Evolutionary conservation across 2,797 vertebrate species (phyloP), one percentile per base, ranked within the genome.

Genomic region (Pipistrellus kuhlii): DNA sequence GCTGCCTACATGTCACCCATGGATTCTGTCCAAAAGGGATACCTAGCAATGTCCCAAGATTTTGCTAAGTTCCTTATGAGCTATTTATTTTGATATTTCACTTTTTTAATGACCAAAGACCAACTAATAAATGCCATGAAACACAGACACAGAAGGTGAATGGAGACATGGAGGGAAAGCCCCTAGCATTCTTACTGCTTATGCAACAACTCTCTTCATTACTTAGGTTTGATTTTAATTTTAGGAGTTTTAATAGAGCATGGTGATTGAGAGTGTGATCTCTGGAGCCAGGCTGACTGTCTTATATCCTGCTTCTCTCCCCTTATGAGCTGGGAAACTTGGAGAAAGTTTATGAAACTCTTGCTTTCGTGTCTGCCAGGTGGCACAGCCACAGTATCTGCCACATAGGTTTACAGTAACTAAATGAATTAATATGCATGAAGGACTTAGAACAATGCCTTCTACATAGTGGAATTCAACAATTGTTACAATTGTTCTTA

Each of bases 321-420:
- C 15, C 64, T 51, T 41, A 78, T 77, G 84, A 71, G 44, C 66
- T 93, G 64, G 77, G 64, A 85, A 93, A 71, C 27, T 93, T 82
- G 68, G 86, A 94, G 73, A 18, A 85, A 55, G 21, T 83, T 72
- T 93, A 32, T 27, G 46, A 85, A 30, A 46, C 1, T 35, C 48
- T 87, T 78, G 35, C 66, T 93, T 96, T 21, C 32, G 72, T 23
- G 15, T 90, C 71, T 96, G 76, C 71, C 73, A 87, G n/a, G 88
- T 84, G 68, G 51, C 20, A 46, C 18, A 25, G 78, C 57, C 64
- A 44, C 64, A 73, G 32, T 66, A 84, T 69, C 57, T 78, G 48
- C 62, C 53, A 59, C 32, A 32, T 53, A 81, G 27, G 75, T 84
- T 78, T 93, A 23, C 30, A 48, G 46, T 38, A 53, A 64, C 53